Conservation (phyloP, 1,140 invertebrate species). For the Drosophila rufa region DNA sequence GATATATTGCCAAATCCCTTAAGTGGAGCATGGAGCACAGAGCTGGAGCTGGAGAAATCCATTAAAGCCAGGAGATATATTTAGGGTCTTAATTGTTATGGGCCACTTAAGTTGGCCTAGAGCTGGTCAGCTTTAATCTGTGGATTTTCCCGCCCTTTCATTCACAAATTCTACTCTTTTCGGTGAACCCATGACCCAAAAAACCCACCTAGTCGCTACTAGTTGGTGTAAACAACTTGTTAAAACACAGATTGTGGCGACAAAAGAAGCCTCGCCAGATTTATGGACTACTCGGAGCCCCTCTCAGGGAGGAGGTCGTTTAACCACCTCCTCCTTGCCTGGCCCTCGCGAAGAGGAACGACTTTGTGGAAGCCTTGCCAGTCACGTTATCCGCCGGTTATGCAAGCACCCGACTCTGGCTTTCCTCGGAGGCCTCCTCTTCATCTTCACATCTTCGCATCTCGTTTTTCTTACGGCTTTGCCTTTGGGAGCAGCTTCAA, state of each 20-base stretch:
- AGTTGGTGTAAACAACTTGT: conserved; percentile 34
- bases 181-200: conserved; percentile 48
- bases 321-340: neutral
- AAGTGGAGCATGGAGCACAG: conserved; percentile 3
- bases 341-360: conserved; percentile 9
- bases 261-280: conserved; percentile 52
- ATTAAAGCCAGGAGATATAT: conserved; percentile 23
- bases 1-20: conserved; percentile 44
- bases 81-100: conserved; percentile 28
- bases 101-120: conserved; percentile 18
- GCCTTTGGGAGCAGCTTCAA: conserved; percentile 54
- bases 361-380: conserved; percentile 67
- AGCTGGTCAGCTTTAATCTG: conserved; percentile 14
- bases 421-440: conserved; percentile 30
- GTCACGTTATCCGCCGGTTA: conserved; percentile 65
- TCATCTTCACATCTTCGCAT: conserved; percentile 63
- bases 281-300: conserved; percentile 59
- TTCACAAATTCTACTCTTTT: conserved; percentile 20
- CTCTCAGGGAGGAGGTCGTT: conserved; percentile 30
- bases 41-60: conserved; percentile 22
- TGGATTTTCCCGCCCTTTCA: conserved; percentile 8
- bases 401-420: conserved; percentile 45
- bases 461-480: conserved; percentile 50
- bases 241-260: conserved; percentile 56
- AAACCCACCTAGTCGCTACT: conserved; percentile 10